Percentiles rank a stretch among this genome's conserved stretches.
phyloP scores from a whole-genome alignment of 2,113 vertebrate species.

The Epinephelus cyanopodus region DNA sequence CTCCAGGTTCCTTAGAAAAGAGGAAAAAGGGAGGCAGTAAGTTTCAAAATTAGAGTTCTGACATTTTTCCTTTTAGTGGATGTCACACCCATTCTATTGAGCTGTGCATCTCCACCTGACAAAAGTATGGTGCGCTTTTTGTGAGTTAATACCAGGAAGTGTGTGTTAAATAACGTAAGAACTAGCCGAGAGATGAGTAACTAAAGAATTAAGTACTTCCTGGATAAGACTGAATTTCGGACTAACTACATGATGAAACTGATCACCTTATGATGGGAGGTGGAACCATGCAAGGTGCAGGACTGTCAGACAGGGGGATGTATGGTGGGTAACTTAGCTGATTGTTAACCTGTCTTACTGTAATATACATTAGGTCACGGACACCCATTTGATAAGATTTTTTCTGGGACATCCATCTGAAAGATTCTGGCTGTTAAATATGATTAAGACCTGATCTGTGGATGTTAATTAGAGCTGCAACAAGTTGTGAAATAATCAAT shows the following conservation, averaged over 20 bases:
- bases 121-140: background rate
- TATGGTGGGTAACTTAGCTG: too few relatives aligned
- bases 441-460: too few relatives aligned
- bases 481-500: too few relatives aligned
- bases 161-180: background rate
- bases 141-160: background rate
- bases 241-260: background rate
- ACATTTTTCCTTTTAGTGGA: background rate
- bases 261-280: background rate
- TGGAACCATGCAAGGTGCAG: background rate
- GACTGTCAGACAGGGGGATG: too few relatives aligned
- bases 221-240: background rate
- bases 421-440: too few relatives aligned
- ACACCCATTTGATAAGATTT: too few relatives aligned
- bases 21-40: too few relatives aligned
- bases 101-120: background rate
- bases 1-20: background rate
- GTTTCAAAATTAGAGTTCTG: background rate
- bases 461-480: too few relatives aligned
- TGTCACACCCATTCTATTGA: background rate
- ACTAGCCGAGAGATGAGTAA: background rate
- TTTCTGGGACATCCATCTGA: too few relatives aligned
- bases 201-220: background rate
- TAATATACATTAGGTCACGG: too few relatives aligned
- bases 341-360: too few relatives aligned